Base-by-base conservation (phyloP, 2,888 invertebrate species). In the Lathronympha strigana region DNA sequence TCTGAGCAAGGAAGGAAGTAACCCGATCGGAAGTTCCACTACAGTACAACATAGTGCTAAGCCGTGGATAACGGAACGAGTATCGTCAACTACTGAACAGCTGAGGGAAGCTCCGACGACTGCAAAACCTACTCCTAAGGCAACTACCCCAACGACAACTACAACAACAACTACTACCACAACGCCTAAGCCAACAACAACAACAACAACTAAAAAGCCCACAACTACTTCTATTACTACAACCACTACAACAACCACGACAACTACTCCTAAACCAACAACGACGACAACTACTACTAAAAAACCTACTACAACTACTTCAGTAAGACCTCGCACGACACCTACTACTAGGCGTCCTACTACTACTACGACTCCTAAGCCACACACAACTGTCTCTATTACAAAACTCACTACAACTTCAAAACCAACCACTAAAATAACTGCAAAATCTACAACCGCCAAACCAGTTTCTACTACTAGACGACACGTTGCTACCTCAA, bases 1-100 rank as follows among this genome's bases (percentile, higher is more conserved):
- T 71, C 67, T 83, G 1, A 84, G 87, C 57, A 88, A 88, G 74
- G 86, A 90, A 78, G 85, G 81, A 28, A 76, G 55, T 57, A 74
- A 73, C 69, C 73, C 82, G 67, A 79, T 86, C 19, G 77, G 68
- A 58, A 78, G 79, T 68, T 76, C 81, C 0, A 74, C 79, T 15
- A 73, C 78, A 6, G 71, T 73, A 13, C 69, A 75, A 17, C 69
- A 73, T 49, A 72, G 70, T 19, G 54, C 68, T 1, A 73, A 77
- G 40, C 67, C 68, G 23, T 67, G 67, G 28, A 70, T 72, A 2
- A 77, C 77, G 5, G 74, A 75, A 61, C 78, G 74, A 67, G 49
- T 70, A 15, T 58, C 73, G 11, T 28, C 66, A n/a, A 55, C 70
- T 25, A 69, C 72, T 19, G 67, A 66, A 54, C 23, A 25, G 1